Conservation (phyloP, 2,113 vertebrate species). For the Grus americana region DNA sequence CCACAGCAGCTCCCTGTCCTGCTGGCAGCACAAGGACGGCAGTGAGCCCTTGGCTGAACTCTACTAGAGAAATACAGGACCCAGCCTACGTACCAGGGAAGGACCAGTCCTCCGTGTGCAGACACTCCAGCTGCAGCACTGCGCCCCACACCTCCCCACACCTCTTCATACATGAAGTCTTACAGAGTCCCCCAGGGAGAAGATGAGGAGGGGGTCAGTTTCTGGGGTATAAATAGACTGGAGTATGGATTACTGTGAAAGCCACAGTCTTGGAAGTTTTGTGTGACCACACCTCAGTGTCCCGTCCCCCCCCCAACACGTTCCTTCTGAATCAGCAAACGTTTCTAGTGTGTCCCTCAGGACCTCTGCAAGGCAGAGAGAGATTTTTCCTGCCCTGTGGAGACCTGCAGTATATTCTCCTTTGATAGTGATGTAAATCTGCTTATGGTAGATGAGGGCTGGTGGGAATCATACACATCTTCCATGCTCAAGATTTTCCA, state of each 20-base stretch:
- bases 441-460: background rate
- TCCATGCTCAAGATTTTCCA: background rate
- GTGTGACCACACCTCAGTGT: background rate
- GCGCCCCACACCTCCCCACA: rapidly evolving
- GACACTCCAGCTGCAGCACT: background rate
- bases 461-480: background rate
- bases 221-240: background rate
- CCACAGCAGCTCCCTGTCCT: background rate
- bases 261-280: background rate
- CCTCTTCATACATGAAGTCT: rapidly evolving
- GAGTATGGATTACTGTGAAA: background rate
- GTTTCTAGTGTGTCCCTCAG: rapidly evolving
- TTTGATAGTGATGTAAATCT: background rate
- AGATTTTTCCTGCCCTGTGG: background rate
- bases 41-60: background rate
- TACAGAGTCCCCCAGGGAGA: background rate
- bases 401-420: background rate
- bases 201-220: background rate
- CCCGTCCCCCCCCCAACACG: rapidly evolving
- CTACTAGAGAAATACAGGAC: background rate
- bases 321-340: background rate
- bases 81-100: background rate
- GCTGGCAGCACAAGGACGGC: background rate
- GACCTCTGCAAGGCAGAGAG: background rate
- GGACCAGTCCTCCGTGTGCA: background rate